A percentile compares a stretch with the other conserved stretches of the same genome.
Conservation (phyloP, 2,797 vertebrate species). For the Pelobates cultripes region DNA sequence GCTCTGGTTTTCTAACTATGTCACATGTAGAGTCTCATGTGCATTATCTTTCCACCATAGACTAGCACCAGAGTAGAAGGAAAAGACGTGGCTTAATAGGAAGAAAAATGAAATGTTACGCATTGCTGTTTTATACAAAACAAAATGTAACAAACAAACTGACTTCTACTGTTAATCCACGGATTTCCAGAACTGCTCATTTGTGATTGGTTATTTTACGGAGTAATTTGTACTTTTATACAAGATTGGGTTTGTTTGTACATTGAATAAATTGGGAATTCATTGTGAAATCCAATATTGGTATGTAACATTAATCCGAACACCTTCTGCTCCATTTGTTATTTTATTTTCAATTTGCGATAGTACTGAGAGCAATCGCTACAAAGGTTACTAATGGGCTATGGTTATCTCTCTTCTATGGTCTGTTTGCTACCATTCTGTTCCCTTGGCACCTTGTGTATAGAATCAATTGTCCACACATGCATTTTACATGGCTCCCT, state of each 20-base stretch:
- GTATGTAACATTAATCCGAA: not conserved
- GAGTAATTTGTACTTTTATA: too few relatives aligned
- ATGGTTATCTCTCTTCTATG: conserved; percentile 17
- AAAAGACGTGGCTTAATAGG: too few relatives aligned
- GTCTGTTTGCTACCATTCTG: conserved; percentile 6
- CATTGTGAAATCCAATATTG: not conserved
- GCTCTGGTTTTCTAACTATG: too few relatives aligned
- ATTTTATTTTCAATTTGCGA: conserved; percentile 20
- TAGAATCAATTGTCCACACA: not conserved
- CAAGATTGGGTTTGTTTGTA: not conserved
- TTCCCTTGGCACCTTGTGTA: not conserved
- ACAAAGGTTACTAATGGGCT: not conserved
- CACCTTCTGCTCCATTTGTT: not conserved
- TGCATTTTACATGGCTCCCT: not conserved
- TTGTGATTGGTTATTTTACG: too few relatives aligned
- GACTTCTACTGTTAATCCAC: too few relatives aligned
- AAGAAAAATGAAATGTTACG: too few relatives aligned
- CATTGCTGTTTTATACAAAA: too few relatives aligned
- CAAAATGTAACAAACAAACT: too few relatives aligned
- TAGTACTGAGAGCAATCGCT: not conserved
- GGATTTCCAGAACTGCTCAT: too few relatives aligned
- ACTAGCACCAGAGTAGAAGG: too few relatives aligned
- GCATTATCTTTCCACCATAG: too few relatives aligned
- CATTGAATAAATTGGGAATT: not conserved
- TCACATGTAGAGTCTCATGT: too few relatives aligned